Conservation (phyloP, 2,888 invertebrate genomes). For the Dysmachus trigonus region DNA sequence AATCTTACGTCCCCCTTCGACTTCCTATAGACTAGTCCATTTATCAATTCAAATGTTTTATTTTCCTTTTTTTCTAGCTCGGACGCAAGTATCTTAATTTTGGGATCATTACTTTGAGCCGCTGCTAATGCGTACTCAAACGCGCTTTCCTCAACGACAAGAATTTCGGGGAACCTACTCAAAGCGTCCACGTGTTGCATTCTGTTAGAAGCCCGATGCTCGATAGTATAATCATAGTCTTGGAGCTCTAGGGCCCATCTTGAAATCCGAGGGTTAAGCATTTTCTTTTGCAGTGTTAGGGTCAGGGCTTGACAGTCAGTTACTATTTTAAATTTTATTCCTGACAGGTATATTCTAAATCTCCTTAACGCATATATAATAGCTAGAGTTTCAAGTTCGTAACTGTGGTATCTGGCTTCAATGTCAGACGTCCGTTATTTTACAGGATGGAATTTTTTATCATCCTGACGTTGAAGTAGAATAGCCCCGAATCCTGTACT, state of each 20-base stretch:
- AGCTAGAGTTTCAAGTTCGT: conserved; percentile 54
- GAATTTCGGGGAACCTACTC: conserved; percentile 50
- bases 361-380: conserved; percentile 53
- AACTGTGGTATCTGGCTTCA: conserved; percentile 54
- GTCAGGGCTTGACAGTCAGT: conserved; percentile 54
- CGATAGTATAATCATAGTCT: conserved; percentile 50
- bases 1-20: conserved; percentile 31
- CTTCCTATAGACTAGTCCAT: conserved; percentile 46
- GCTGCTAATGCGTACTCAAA: conserved; percentile 47
- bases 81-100: conserved; percentile 50
- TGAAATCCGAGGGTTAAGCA: conserved; percentile 51
- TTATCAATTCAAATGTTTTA: conserved; percentile 35
- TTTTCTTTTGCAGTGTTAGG: conserved; percentile 50
- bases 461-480: conserved; percentile 51
- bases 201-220: conserved; percentile 49
- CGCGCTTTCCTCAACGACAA: conserved; percentile 39
- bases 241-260: conserved; percentile 51
- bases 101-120: conserved; percentile 48
- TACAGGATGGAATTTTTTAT: conserved; percentile 54
- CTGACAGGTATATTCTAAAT: conserved; percentile 53
- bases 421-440: conserved; percentile 51
- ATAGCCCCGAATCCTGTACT: conserved; percentile 53
- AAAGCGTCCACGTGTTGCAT: conserved; percentile 57
- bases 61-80: conserved; percentile 49
- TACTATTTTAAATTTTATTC: conserved; percentile 53